Percentiles rank a stretch among this genome's conserved stretches.
Evolutionary conservation across 1,140 invertebrate species (phyloP).

Genomic region (Helicoverpa zea): DNA sequence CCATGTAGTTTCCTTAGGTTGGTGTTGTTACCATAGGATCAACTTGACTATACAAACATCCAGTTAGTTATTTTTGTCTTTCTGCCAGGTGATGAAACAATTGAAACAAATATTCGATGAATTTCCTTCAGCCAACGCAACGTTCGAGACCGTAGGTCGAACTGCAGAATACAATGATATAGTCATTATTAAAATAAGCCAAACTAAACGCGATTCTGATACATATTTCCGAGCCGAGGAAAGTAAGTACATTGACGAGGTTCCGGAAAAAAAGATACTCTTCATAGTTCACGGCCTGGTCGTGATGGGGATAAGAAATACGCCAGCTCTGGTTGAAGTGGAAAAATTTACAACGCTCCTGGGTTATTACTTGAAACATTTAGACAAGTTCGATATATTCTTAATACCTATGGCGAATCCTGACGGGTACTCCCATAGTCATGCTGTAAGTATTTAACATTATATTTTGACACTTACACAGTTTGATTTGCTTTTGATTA

Average conservation of each 20-base stretch:
- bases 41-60: not conserved
- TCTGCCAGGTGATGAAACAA: slow-evolving; percentile 61
- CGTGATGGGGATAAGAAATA: slow-evolving; percentile 59
- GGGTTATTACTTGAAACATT: slow-evolving; percentile 67
- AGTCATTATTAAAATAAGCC: slow-evolving; percentile 67
- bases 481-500: too few relatives aligned
- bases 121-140: slow-evolving; percentile 63
- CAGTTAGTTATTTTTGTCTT: slow-evolving; percentile 32
- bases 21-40: too few relatives aligned
- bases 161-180: slow-evolving; percentile 77
- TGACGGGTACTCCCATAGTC: slow-evolving; percentile 60
- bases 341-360: slow-evolving; percentile 56
- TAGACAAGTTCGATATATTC: slow-evolving; percentile 79
- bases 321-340: slow-evolving; percentile 51
- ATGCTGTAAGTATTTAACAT: not conserved
- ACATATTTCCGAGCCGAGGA: slow-evolving; percentile 63
- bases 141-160: slow-evolving; percentile 66
- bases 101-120: slow-evolving; percentile 52
- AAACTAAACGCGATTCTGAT: slow-evolving; percentile 50
- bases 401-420: slow-evolving; percentile 78
- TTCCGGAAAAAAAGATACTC: slow-evolving; percentile 75
- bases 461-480: not conserved
- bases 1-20: too few relatives aligned
- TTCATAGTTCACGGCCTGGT: slow-evolving; percentile 77
- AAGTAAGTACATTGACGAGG: slow-evolving; percentile 66